Evolutionary conservation across 92 coral and sea anemone genomes (phyloP), one percentile per base, ranked within the genome.

Genomic region (Paragorgia papillata): DNA sequence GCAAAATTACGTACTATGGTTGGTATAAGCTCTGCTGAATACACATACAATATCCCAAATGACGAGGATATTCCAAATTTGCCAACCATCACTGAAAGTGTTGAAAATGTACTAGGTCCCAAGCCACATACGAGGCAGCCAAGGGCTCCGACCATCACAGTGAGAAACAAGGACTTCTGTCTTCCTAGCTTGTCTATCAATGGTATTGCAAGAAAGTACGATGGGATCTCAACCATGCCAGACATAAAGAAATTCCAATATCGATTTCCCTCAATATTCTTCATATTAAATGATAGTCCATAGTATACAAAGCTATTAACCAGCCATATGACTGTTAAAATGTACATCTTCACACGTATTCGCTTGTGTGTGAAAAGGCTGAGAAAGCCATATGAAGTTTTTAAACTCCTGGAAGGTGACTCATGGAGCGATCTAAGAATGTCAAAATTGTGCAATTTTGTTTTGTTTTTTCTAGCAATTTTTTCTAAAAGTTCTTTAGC

Each of bases 1-100:
- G 90, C 92, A 55, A 82, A 58, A 70, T 85, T 89, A 2, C 92
- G 90, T 22, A 89, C 82, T 21, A 86, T 88, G 2, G 93, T 89
- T 30, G 93, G 93, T 22, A 79, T 69, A 33, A 89, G 84, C 37
- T 89, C 93, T 6, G 86, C 90, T 19, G 88, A 76, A 62, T 86
- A 89, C 22, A 78, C 80, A 54, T 85, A 85, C 2, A 89, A 55
- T 2, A 86, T 68, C 46, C 83, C 90, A 85, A 79, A 79, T 15
- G 88, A 61, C 9, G 88, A 66, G 13, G 90, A 78, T 13, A 86
- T 65, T 31, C 84, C 84, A 39, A 89, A 89, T 71, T 89, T 89
- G 34, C 90, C 90, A 25, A 74, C 5, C 6, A 77, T 65, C 7
- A 88, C 93, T 4, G 71, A 59, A 4, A 58, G 56, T 10, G 97